Evolutionary conservation across 1,140 invertebrate genomes (phyloP).

Genomic region (Pseudomyrmex gracilis): DNA sequence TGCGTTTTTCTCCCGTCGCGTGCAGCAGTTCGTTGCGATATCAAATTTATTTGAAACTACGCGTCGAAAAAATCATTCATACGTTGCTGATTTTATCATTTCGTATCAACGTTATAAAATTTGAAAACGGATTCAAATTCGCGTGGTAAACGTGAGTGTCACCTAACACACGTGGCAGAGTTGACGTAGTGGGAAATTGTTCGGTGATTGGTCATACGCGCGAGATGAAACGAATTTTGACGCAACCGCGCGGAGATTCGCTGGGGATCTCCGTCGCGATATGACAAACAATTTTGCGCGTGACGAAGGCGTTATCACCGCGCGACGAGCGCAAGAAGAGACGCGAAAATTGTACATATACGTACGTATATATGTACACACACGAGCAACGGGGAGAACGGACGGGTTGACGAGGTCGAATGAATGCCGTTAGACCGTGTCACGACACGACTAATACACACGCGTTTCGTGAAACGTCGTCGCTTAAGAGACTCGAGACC

Average conservation of each 20-base stretch:
- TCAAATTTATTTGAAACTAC: background rate
- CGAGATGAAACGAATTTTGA: conserved; percentile 34
- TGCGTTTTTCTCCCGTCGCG: background rate
- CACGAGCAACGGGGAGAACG: conserved; percentile 4
- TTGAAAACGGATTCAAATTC: background rate
- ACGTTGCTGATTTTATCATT: background rate
- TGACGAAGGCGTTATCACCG: conserved; percentile 29
- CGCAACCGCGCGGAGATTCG: conserved; percentile 10
- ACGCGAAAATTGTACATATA: conserved; percentile 28
- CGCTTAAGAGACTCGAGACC: background rate
- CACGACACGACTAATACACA: conserved; percentile 49
- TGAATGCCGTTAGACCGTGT: conserved; percentile 72
- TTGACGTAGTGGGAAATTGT: conserved; percentile 21
- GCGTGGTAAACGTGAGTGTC: background rate
- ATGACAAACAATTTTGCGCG: conserved; percentile 46
- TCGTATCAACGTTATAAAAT: background rate
- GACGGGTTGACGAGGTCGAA: conserved; percentile 67
- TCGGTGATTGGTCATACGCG: background rate
- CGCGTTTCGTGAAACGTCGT: conserved; percentile 54
- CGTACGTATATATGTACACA: conserved; percentile 21
- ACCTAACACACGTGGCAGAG: background rate
- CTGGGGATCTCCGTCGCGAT: conserved; percentile 19
- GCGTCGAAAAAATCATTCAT: background rate
- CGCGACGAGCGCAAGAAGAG: conserved; percentile 18
- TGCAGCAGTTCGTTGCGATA: too few relatives aligned